A percentile compares a stretch with the other conserved stretches of the same genome.
Conservation (phyloP, 2,888 invertebrate genomes). For the Parnassius orleans region DNA sequence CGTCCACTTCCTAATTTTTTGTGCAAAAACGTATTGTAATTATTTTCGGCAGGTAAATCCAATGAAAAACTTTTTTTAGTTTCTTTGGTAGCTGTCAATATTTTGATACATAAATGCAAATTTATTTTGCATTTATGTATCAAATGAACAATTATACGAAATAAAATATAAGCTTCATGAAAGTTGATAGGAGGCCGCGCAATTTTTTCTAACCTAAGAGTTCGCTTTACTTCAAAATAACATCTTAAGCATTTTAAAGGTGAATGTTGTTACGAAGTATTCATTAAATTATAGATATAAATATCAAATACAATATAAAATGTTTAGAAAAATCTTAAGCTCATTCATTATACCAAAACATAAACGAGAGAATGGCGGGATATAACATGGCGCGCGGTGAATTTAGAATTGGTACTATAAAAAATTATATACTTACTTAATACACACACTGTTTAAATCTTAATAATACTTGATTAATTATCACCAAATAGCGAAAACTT, state of each 20-base stretch:
- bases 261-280: no score
- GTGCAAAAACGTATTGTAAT: background rate
- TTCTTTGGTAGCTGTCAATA: no score
- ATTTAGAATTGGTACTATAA: conserved; percentile 30
- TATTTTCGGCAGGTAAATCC: conserved; percentile 2
- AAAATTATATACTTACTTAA: conserved; percentile 51
- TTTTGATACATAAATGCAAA: no score
- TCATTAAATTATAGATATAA: background rate
- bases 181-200: conserved; percentile 21
- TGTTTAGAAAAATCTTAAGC: conserved; percentile 2
- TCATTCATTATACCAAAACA: conserved; percentile 31
- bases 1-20: conserved; percentile 37
- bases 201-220: conserved; percentile 16
- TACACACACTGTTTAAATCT: conserved; percentile 47
- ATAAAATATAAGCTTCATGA: conserved; percentile 1
- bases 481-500: conserved; percentile 36
- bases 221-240: background rate
- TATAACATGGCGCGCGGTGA: conserved; percentile 59
- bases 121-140: background rate
- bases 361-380: conserved; percentile 68
- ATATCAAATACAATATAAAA: conserved; percentile 1
- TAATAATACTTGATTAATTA: conserved; percentile 36
- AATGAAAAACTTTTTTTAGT: background rate
- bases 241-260: no score
- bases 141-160: background rate